Percentiles rank a stretch among this genome's conserved stretches.
phyloP scores from a whole-genome alignment of 2,797 vertebrate genomes.

The Poeciliopsis presidionis region DNA sequence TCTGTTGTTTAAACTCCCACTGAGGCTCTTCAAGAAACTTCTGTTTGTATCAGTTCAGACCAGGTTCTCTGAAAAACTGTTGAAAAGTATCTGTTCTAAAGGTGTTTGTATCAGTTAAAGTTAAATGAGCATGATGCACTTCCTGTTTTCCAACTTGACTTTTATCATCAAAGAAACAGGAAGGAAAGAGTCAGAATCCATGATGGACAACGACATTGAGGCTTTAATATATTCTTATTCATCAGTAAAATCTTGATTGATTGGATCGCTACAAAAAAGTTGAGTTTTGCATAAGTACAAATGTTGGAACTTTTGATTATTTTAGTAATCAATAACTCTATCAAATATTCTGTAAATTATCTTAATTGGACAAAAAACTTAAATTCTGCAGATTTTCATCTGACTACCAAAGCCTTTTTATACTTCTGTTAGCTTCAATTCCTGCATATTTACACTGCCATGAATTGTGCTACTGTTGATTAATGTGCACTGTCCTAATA shows the following conservation, averaged over 20 bases:
- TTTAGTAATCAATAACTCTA: too few species aligned
- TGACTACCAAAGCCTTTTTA: too few species aligned
- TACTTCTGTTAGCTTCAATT: not conserved
- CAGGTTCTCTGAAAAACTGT: not conserved
- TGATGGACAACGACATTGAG: not conserved
- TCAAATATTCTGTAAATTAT: too few species aligned
- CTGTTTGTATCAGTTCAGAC: not conserved
- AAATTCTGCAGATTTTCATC: too few species aligned
- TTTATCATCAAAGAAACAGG: not conserved
- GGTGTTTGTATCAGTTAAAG: not conserved
- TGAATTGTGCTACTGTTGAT: too few species aligned
- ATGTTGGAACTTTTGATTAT: too few species aligned
- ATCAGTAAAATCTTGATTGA: not conserved
- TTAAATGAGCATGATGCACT: not conserved
- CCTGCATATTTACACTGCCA: too few species aligned
- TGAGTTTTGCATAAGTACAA: not conserved
- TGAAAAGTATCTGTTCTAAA: not conserved
- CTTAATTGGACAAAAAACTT: not conserved
- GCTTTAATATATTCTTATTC: not conserved
- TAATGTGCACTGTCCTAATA: too few species aligned
- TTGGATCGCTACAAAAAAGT: not conserved
- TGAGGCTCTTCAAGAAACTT: not conserved
- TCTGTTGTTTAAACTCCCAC: not conserved
- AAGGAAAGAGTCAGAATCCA: not conserved
- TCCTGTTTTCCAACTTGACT: not conserved